Conservation (phyloP, 2,797 vertebrate genomes). For the Apodemus agrarius region DNA sequence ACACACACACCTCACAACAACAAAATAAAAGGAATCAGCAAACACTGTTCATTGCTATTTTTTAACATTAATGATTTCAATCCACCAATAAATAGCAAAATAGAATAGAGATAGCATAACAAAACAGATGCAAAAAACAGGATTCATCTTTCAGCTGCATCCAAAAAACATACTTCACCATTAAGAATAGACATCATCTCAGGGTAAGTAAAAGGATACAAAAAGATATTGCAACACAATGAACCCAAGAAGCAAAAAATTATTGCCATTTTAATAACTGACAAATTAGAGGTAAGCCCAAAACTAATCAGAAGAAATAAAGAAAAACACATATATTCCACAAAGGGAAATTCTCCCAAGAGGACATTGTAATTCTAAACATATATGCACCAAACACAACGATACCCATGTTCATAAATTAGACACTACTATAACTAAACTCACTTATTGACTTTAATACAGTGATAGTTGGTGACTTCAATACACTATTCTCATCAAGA, state of each 20-base stretch:
- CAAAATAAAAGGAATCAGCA: background rate
- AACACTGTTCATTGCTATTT: background rate
- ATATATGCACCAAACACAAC: background rate
- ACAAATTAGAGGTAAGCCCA: background rate
- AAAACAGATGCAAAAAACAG: background rate
- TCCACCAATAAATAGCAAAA: background rate
- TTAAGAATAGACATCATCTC: background rate
- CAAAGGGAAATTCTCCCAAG: background rate
- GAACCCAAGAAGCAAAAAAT: background rate
- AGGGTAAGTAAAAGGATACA: background rate
- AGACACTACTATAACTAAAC: background rate
- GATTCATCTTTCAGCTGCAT: background rate
- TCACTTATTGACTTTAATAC: background rate
- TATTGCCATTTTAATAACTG: background rate
- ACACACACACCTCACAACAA: background rate
- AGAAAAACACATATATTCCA: too few relatives aligned
- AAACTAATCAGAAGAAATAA: background rate
- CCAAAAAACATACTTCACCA: background rate
- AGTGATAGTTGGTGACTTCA: background rate
- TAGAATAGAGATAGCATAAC: too few relatives aligned
- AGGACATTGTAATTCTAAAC: background rate
- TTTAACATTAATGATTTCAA: background rate
- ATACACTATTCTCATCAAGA: background rate
- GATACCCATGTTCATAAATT: background rate
- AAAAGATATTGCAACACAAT: background rate